A percentile compares a stretch with the other conserved stretches of the same genome.
Evolutionary conservation across 2,113 vertebrate species (phyloP).

Genomic region (Nanorana parkeri): DNA sequence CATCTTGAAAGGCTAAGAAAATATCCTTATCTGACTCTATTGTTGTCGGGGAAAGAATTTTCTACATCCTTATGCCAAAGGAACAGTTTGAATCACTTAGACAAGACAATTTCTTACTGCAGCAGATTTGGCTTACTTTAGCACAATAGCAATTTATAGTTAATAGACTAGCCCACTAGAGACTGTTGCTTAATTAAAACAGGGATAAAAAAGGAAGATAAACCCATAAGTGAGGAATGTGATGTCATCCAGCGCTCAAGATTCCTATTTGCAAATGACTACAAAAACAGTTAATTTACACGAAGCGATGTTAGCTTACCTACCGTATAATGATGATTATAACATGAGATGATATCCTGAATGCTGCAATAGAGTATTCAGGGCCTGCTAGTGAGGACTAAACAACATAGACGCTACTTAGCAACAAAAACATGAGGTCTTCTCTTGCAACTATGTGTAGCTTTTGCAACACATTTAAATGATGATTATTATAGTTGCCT

Average conservation of each 20-base stretch:
- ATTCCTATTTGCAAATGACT: conserved; percentile 18
- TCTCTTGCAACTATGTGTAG: not conserved
- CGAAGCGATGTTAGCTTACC: not conserved
- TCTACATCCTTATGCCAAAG: not conserved
- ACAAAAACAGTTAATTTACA: not conserved
- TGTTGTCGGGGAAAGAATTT: not conserved
- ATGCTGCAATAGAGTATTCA: too few species aligned
- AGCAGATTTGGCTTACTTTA: conserved; percentile 23
- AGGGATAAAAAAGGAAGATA: conserved; percentile 41
- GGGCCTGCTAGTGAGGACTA: too few species aligned
- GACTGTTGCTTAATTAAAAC: conserved; percentile 44
- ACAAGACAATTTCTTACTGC: conserved; percentile 27
- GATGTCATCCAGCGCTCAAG: conserved; percentile 9
- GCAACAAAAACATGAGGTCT: not conserved
- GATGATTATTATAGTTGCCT: too few species aligned
- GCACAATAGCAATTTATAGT: conserved; percentile 41
- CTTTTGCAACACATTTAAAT: too few species aligned
- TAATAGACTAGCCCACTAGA: conserved; percentile 35
- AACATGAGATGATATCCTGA: not conserved
- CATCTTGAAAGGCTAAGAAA: not conserved
- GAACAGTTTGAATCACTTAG: conserved; percentile 1
- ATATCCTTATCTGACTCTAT: not conserved
- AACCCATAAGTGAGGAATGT: conserved; percentile 38
- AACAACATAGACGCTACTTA: not conserved
- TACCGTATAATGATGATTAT: not conserved